A percentile compares a stretch with the other conserved stretches of the same genome.
Conservation (phyloP, 2,888 invertebrate genomes). For the Hedya salicella region DNA sequence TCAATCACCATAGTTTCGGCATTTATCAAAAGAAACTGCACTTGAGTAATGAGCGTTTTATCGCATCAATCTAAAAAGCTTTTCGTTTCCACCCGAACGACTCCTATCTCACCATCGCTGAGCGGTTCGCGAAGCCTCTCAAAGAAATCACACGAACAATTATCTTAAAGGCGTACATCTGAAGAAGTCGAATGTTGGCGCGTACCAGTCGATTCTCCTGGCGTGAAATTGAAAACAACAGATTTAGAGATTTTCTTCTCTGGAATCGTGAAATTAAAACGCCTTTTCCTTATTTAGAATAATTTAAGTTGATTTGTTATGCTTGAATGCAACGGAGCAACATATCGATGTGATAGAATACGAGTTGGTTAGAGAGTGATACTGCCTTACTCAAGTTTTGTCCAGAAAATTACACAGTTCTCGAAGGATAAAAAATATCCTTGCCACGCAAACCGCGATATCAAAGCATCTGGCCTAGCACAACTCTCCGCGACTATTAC, state of each 20-base stretch:
- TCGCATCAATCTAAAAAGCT: constrained; percentile 56
- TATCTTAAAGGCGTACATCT: constrained; percentile 57
- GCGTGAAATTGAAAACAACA: constrained; percentile 43
- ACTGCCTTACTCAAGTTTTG: too few species aligned
- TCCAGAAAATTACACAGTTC: too few species aligned
- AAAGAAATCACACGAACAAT: constrained; percentile 64
- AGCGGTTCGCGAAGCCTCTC: constrained; percentile 46
- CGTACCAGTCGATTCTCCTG: constrained; percentile 52
- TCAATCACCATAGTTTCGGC: constrained; percentile 8
- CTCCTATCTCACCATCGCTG: constrained; percentile 50
- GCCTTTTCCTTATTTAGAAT: too few species aligned
- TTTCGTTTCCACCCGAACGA: constrained; percentile 50
- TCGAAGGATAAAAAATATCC: too few species aligned
- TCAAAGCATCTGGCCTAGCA: too few species aligned
- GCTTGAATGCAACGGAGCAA: too few species aligned
- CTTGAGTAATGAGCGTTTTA: constrained; percentile 53
- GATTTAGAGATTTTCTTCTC: neutral
- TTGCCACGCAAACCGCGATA: too few species aligned
- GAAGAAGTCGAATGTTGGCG: constrained; percentile 1
- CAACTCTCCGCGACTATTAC: too few species aligned
- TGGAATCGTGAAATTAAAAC: neutral
- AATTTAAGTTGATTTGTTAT: too few species aligned
- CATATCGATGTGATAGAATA: too few species aligned
- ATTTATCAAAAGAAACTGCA: constrained; percentile 40
- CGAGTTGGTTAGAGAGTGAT: too few species aligned